Evolutionary conservation across 1,140 invertebrate species (phyloP), one percentile per base, ranked within the genome.

Genomic region (Aricia agestis): DNA sequence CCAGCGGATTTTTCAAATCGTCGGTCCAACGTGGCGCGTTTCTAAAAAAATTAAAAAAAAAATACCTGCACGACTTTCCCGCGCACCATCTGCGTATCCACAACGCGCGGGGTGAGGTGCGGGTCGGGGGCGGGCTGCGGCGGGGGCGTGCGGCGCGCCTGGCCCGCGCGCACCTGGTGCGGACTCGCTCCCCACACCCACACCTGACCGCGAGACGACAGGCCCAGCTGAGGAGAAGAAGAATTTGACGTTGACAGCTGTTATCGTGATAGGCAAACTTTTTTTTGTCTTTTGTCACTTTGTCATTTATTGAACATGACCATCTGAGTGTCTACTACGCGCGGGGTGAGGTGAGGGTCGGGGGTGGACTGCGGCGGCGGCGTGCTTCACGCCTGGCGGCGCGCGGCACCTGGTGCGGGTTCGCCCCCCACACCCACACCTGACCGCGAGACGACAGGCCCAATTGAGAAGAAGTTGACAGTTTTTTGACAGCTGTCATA

Each of bases 371-470:
- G 25, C 25, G 25, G 25, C 25, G 1, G 25, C 17, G 42, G 69
- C 41, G 67, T 61, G 17, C 78, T 76, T 0, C 83, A 80, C 25
- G 83, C 80, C 32, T 83, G 79, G 18, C 73, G 68, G n/a, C 61
- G 85, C 84, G 11, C 87, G 84, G n/a, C 66, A 87, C 81, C 52
- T 86, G 83, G 71, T 87, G 87, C 70, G 87, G 87, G 31, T 80
- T 83, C 17, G 83, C 84, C 9, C 86, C 85, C 87, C 87, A 90
- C n/a, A 67, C 57, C 73, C 76, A 87, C 61, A 90, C 65, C 70
- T 82, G 76, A 0, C 82, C 83, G 41, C 81, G 82, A 0, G 66
- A 32, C 0, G 82, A 80, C 18, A 90, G 63, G 25, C 82, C 87
- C 71, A 90, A 67, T 84, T 90, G 72, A 25, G 42, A 3, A 61